These are phyloP conservation scores for Crocallis elinguaria DNA, from an alignment of 2,888 invertebrate genomes.

Conservation along the genomic window DNA sequence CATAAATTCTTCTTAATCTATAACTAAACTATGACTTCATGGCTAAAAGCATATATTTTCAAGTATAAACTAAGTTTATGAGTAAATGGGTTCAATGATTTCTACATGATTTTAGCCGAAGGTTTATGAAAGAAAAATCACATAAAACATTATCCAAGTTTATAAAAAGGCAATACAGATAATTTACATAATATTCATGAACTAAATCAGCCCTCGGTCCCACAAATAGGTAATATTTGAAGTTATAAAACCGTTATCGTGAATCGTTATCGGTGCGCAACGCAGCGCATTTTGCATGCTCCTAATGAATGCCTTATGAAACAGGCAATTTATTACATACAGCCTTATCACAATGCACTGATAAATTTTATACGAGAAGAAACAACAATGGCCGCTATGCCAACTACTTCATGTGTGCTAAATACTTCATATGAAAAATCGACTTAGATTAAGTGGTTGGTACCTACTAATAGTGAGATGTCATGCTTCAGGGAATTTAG, in stretches of 20 bases:
- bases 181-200: conserved; percentile 38
- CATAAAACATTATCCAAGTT: neutral
- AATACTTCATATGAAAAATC: conserved; percentile 22
- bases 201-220: conserved; percentile 62
- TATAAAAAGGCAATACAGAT: neutral
- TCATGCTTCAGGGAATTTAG: conserved; percentile 11
- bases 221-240: conserved; percentile 80
- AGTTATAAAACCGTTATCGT: conserved; percentile 81
- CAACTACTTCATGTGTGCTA: conserved; percentile 31
- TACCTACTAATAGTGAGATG: conserved; percentile 11
- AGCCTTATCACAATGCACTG: conserved; percentile 77
- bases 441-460: conserved; percentile 8
- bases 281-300: conserved; percentile 81
- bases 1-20: too few species aligned
- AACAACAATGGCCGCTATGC: conserved; percentile 69
- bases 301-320: conserved; percentile 84
- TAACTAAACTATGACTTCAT: too few species aligned
- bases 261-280: conserved; percentile 76
- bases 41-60: too few species aligned
- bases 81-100: neutral
- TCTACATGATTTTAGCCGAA: neutral
- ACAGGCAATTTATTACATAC: conserved; percentile 83
- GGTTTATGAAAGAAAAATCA: conserved; percentile 27
- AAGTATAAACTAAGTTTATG: too few species aligned
- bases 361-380: conserved; percentile 76